Base-by-base conservation (phyloP, 1,140 invertebrate genomes). In the Ceratosolen solmsi region DNA sequence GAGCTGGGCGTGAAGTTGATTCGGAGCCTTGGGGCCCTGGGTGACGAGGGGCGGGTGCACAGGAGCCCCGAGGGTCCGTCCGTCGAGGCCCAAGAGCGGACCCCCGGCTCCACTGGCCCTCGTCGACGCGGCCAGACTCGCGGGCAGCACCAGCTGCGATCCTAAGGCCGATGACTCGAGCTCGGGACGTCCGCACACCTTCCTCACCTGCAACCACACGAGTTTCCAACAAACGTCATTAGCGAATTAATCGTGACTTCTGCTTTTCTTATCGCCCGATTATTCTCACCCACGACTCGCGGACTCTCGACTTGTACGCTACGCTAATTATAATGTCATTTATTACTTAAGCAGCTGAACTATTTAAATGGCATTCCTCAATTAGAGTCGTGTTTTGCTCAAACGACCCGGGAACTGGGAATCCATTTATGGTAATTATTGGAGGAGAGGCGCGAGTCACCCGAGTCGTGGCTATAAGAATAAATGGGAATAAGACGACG, bases 1-100 rank as follows among this genome's bases (percentile, higher is more conserved):
- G 56, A 95, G 92, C 82, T 94, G 93, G 3, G 87, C 84, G 85
- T 90, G 89, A 58, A 91, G 85, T 73, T 89, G 86, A 83, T 86
- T 78, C 82, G 38, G 85, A 51, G 54, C 36, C 73, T 80, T 80
- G 56, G 77, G 20, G 41, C 82, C 63, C 46, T 78, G 70, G 46
- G 56, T 72, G 5, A 54, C 8, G 13, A 49, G 72, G 4, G 79
- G 79, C 3, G 82, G 78, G 27, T 76, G 79, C 17, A 56, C 71
- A 30, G 71, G 30, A 3, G 33, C n/a, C 2, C 72, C 60, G 2
- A 70, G 30, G 0, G 36, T 51, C 22, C 65, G 77, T 13, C 70
- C 82, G 75, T 79, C 75, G n/a, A 71, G 58, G 0, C 82, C 82
- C 3, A 75, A 38, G 11, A 71, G 63, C 20, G 73, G 71, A 20